Conservation (phyloP, 2,797 vertebrate species). For the Adrianichthys oophorus region DNA sequence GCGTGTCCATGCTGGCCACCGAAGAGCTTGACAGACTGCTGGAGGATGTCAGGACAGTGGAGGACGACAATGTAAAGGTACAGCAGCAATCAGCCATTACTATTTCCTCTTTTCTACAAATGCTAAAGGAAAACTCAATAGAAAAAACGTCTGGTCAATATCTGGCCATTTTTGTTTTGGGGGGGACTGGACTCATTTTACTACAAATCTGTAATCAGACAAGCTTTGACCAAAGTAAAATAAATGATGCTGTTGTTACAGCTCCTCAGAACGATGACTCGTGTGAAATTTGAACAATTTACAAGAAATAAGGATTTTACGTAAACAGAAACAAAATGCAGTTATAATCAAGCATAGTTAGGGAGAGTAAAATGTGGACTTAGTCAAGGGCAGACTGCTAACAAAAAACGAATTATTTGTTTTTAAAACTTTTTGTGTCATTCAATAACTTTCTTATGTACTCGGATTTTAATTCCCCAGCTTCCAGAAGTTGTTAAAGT, state of each 20-base stretch:
- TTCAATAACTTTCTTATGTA: too few relatives aligned
- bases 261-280: too few relatives aligned
- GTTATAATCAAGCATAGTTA: too few relatives aligned
- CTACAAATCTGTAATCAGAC: background rate
- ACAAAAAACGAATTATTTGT: too few relatives aligned
- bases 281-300: background rate
- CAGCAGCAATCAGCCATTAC: background rate
- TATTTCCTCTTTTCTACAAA: background rate
- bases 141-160: background rate
- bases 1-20: conserved; percentile 74
- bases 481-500: too few relatives aligned
- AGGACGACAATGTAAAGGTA: conserved; percentile 75
- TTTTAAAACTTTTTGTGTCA: too few relatives aligned
- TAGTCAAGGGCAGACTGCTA: too few relatives aligned
- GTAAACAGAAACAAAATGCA: too few relatives aligned
- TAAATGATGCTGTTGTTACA: background rate
- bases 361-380: too few relatives aligned
- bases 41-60: conserved; percentile 76
- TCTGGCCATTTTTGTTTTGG: background rate
- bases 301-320: background rate
- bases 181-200: background rate
- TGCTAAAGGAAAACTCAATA: background rate
- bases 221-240: background rate
- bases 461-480: too few relatives aligned
- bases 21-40: conserved; percentile 80